These are phyloP conservation scores for Oscheius sp. DNA, from an alignment of 2,888 invertebrate species.

Conservation along the genomic window DNA sequence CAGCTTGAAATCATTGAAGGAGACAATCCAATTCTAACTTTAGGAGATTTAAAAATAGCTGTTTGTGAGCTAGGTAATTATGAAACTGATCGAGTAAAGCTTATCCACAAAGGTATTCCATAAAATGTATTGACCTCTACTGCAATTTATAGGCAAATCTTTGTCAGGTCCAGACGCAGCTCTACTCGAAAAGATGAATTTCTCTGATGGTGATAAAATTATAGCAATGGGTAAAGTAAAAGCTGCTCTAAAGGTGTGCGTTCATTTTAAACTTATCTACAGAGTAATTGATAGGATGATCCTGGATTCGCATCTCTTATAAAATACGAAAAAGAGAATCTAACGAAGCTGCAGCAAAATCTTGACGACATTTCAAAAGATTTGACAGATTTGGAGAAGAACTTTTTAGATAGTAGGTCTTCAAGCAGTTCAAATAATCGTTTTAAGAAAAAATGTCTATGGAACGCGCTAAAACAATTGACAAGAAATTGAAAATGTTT, in stretches of 20 bases:
- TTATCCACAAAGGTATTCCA: constrained; percentile 54
- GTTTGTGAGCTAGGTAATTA: constrained; percentile 47
- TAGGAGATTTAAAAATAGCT: constrained; percentile 43
- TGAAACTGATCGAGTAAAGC: constrained; percentile 44
- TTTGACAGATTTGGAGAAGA: constrained; percentile 58
- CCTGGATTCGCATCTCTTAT: constrained; percentile 51
- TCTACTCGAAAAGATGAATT: constrained; percentile 44
- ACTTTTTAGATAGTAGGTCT: constrained; percentile 57
- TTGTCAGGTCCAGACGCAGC: constrained; percentile 40
- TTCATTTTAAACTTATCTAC: not conserved
- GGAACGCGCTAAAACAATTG: constrained; percentile 60
- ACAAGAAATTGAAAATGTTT: constrained; percentile 59
- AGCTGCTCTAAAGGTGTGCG: constrained; percentile 38
- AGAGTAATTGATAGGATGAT: constrained; percentile 42
- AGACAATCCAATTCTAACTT: constrained; percentile 29
- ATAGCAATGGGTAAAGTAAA: constrained; percentile 59
- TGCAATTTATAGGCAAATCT: constrained; percentile 51
- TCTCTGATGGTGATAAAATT: constrained; percentile 63
- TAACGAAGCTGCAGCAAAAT: constrained; percentile 51
- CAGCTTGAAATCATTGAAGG: constrained; percentile 31
- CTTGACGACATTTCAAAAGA: constrained; percentile 55
- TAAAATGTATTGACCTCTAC: not conserved
- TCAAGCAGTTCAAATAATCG: not conserved
- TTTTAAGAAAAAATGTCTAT: constrained; percentile 47
- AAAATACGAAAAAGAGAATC: constrained; percentile 62